Conservation (phyloP, 2,888 invertebrate species). For the Drosophila mimica region DNA sequence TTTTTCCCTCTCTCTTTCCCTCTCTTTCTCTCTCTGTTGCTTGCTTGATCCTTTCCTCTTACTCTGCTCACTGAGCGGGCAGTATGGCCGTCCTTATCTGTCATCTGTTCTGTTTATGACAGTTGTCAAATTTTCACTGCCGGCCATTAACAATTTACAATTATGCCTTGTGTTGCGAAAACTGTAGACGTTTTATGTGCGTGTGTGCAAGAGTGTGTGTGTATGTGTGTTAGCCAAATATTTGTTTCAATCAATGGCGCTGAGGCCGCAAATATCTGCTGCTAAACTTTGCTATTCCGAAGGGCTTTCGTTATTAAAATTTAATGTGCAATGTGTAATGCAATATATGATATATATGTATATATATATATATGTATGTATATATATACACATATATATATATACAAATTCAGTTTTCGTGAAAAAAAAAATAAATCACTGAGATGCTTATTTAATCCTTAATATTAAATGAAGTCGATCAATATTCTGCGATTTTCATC, state of each 20-base stretch:
- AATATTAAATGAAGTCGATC: background rate
- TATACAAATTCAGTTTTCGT: background rate
- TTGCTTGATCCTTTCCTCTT: background rate
- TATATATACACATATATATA: background rate
- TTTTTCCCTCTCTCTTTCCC: too few relatives aligned
- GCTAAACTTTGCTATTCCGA: background rate
- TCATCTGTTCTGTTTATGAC: conserved; percentile 35
- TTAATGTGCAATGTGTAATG: background rate
- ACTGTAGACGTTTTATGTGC: background rate
- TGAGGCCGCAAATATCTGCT: conserved; percentile 28
- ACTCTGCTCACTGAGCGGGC: background rate
- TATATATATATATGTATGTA: background rate
- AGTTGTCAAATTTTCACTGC: conserved; percentile 49
- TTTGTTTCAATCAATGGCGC: conserved; percentile 55
- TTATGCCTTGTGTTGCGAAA: conserved; percentile 17
- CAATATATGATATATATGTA: background rate
- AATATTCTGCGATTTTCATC: background rate
- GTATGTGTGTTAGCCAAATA: conserved; percentile 33
- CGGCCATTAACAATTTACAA: conserved; percentile 44
- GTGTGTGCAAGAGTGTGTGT: background rate
- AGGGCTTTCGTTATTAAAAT: background rate
- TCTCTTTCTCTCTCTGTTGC: background rate
- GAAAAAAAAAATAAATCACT: background rate
- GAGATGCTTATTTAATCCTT: background rate
- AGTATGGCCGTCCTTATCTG: conserved; percentile 7